Evolutionary conservation across 2,888 invertebrate genomes (phyloP), one percentile per base, ranked within the genome.

Genomic region (Thymelicus sylvestris): DNA sequence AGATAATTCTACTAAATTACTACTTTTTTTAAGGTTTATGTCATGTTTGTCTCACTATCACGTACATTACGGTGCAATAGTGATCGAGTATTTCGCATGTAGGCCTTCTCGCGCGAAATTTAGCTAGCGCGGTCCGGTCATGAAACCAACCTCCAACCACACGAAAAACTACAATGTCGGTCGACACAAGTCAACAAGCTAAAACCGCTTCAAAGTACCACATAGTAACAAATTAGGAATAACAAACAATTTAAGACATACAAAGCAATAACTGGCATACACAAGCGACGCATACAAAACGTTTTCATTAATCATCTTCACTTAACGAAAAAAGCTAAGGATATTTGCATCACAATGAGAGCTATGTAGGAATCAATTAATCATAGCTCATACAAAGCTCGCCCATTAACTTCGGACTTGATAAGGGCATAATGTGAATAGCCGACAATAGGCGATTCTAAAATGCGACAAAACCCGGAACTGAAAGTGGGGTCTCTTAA

Each of bases 371-470:
- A 81, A 91, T 91, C 93, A 91, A 93, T 93, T 92, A 93, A 93
- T 93, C 93, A 93, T 92, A 89, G 76, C 79, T 86, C 79, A 86
- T 87, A 93, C 92, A 93, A 93, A 87, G 92, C 89, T 87, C 79
- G 87, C 89, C 92, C 92, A 92, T 93, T 93, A 93, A 92, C 91
- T 92, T 91, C 87, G 85, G 87, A 89, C 88, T 92, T 91, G 92
- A 92, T 92, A 91, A 92, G 90, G 90, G 92, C 89, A 91, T 91
- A 91, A 91, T 89, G 86, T 86, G 87, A 85, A 85, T 83, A 83
- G 84, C 83, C 87, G 86, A 92, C 91, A 92, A 92, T 89, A 83
- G 88, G 77, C 81, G 80, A 79, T 83, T 80, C 87, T 86, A 86
- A 89, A 89, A 86, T 82, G 84, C 86, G 88, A 90, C 89, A 87